phyloP scores from a whole-genome alignment of 2,888 invertebrate species.

The Agrochola macilenta region DNA sequence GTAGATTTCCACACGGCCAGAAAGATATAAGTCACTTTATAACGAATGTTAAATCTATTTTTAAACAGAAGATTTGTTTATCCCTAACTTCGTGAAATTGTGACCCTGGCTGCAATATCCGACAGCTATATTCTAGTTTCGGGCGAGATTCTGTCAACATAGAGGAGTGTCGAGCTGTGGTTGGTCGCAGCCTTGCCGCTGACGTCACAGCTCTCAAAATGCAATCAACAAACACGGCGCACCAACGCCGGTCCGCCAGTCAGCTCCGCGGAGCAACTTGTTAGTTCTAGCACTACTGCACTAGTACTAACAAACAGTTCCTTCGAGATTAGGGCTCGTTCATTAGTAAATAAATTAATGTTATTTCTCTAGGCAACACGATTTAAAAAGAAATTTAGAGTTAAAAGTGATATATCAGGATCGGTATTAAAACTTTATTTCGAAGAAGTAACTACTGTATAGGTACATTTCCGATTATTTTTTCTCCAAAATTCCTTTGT shows the following conservation, averaged over 20 bases:
- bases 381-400: too few species aligned
- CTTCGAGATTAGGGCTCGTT: background rate
- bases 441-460: too few species aligned
- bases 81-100: background rate
- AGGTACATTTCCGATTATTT: too few species aligned
- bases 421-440: too few species aligned
- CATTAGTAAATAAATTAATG: slow-evolving; percentile 8
- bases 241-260: background rate
- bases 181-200: background rate
- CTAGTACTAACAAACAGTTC: slow-evolving; percentile 3
- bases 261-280: slow-evolving; percentile 30
- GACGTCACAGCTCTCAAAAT: slow-evolving; percentile 44
- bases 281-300: slow-evolving; percentile 7
- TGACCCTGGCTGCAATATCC: background rate
- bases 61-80: background rate
- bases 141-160: background rate
- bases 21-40: too few species aligned
- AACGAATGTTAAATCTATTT: background rate
- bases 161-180: slow-evolving; percentile 3
- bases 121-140: background rate
- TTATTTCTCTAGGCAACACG: background rate
- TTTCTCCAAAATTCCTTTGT: too few species aligned
- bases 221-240: slow-evolving; percentile 51
- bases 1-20: too few species aligned
- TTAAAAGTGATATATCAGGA: too few species aligned